Percentiles rank a stretch among this genome's conserved stretches.
Conservation (phyloP, 2,113 vertebrate species). For the Heterotilapia buettikoferi region DNA sequence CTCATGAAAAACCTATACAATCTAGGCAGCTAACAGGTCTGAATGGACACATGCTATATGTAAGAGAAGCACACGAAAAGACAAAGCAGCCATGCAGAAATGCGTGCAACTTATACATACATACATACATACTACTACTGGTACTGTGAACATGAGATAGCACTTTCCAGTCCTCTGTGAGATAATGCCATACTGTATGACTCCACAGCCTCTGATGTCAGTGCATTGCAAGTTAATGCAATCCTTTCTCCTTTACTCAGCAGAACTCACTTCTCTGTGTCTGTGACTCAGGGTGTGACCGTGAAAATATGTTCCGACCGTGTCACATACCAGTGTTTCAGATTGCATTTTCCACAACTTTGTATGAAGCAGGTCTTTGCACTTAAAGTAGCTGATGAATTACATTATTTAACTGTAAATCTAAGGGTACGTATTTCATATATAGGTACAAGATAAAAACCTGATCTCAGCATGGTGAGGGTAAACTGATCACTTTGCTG, state of each 20-base stretch:
- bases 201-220: background rate
- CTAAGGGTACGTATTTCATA: background rate
- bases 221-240: background rate
- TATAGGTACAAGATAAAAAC: background rate
- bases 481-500: background rate
- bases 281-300: background rate
- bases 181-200: background rate
- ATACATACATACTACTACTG: background rate
- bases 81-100: background rate
- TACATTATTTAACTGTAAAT: background rate
- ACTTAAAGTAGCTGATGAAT: background rate
- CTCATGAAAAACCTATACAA: background rate
- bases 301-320: background rate
- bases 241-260: background rate
- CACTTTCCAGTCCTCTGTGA: background rate
- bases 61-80: background rate
- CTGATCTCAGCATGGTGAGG: background rate
- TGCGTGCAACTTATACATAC: background rate
- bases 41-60: background rate
- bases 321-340: background rate
- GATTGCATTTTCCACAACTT: background rate
- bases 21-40: background rate
- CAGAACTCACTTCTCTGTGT: background rate
- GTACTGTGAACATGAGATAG: accelerated
- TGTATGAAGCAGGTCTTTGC: background rate